These are phyloP conservation scores for Sitta europaea DNA, from an alignment of 2,113 vertebrate species.

Conservation along the genomic window DNA sequence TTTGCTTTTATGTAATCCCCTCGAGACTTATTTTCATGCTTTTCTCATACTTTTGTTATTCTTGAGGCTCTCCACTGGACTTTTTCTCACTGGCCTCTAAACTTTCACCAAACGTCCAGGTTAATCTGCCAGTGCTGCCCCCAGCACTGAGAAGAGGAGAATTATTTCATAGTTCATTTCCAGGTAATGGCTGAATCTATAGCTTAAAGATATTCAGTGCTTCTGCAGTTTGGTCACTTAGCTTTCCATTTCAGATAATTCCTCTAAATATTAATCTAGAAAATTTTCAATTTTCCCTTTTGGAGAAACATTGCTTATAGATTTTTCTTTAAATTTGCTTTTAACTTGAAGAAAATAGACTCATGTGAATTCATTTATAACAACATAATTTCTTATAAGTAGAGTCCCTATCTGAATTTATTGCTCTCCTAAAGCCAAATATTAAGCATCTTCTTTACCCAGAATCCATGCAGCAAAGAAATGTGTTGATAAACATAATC, in stretches of 20 bases:
- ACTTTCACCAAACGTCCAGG: neutral
- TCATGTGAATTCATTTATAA: neutral
- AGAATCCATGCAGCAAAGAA: neutral
- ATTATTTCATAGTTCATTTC: neutral
- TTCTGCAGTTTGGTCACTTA: neutral
- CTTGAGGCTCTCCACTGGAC: neutral
- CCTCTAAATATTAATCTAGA: neutral
- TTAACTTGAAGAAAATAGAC: neutral
- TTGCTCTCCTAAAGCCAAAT: neutral
- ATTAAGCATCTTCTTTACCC: neutral
- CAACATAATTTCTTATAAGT: neutral
- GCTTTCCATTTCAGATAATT: neutral
- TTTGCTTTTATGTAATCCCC: conserved; percentile 17
- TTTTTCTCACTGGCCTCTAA: neutral
- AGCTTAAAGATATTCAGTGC: neutral
- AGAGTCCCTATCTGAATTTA: neutral
- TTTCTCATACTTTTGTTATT: neutral
- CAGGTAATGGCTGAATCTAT: neutral
- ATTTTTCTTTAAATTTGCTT: neutral
- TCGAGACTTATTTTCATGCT: neutral
- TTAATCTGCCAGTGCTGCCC: neutral
- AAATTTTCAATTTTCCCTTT: neutral
- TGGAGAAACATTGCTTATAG: neutral
- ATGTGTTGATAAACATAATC: neutral
- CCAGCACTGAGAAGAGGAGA: neutral